phyloP scores from a whole-genome alignment of 2,888 invertebrate species.

The Microplitis deprimator region DNA sequence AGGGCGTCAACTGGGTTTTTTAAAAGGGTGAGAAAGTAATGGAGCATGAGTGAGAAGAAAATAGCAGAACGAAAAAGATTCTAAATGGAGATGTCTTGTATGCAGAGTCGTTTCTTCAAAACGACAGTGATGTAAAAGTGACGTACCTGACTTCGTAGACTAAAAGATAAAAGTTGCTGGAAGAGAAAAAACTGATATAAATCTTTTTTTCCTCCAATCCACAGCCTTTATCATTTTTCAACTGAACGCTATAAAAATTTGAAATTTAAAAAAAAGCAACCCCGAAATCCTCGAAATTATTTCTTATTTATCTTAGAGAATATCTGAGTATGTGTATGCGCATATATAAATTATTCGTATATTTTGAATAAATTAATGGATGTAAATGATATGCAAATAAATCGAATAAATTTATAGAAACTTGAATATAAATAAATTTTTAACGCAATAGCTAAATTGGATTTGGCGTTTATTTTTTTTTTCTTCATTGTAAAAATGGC shows the following conservation, averaged over 20 bases:
- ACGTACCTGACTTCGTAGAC: slow-evolving; percentile 44
- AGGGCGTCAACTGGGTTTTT: slow-evolving; percentile 48
- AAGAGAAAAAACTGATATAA: slow-evolving; percentile 61
- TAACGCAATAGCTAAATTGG: no score
- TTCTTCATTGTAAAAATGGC: no score
- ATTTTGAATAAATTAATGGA: no score
- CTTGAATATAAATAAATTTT: no score
- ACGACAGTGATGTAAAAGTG: slow-evolving; percentile 53
- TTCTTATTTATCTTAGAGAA: no score
- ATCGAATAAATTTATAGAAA: no score
- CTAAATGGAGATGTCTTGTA: slow-evolving; percentile 70
- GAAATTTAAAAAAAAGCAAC: background rate
- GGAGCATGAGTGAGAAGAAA: slow-evolving; percentile 46
- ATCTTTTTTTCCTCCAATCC: slow-evolving; percentile 47
- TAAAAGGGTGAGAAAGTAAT: slow-evolving; percentile 49
- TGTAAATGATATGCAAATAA: no score
- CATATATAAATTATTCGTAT: no score
- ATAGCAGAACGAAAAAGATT: slow-evolving; percentile 44
- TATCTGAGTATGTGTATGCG: no score
- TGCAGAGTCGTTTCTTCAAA: slow-evolving; percentile 62
- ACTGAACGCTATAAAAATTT: background rate
- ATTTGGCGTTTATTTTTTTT: no score
- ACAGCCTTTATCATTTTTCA: slow-evolving; percentile 9
- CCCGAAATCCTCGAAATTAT: no score
- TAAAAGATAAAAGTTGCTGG: slow-evolving; percentile 65